phyloP scores from a whole-genome alignment of 2,797 vertebrate species.

The Botia kubotai region DNA sequence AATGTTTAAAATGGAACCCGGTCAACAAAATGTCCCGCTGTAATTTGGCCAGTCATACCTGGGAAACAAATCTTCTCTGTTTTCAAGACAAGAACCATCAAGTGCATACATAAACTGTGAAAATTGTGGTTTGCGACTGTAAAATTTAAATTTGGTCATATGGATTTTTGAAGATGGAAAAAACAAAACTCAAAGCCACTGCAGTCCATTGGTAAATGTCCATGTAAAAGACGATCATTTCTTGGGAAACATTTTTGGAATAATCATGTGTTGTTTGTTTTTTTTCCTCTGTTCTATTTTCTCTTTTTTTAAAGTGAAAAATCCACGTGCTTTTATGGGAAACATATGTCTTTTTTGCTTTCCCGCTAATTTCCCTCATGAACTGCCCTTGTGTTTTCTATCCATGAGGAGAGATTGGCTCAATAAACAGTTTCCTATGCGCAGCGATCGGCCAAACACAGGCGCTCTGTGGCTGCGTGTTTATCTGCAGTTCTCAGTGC shows the following conservation, averaged over 20 bases:
- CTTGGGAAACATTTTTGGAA: background rate
- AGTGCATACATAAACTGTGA: background rate
- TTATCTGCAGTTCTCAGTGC: constrained; percentile 55
- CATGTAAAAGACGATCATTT: background rate
- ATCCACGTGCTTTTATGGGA: constrained; percentile 25
- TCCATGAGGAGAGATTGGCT: constrained; percentile 58
- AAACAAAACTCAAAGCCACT: background rate
- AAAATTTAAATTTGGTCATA: background rate
- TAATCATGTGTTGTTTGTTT: constrained; percentile 1
- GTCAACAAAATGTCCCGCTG: background rate
- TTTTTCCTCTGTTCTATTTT: background rate
- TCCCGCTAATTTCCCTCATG: constrained; percentile 50
- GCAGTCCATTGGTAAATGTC: background rate
- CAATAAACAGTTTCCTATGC: constrained; percentile 59
- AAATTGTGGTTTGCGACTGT: background rate
- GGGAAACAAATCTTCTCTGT: constrained; percentile 22
- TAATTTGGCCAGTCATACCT: background rate
- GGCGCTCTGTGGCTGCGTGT: constrained; percentile 60
- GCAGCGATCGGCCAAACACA: constrained; percentile 53
- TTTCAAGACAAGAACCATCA: constrained; percentile 27
- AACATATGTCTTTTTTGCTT: constrained; percentile 43
- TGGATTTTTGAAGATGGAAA: background rate
- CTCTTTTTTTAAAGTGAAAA: background rate
- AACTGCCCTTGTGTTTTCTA: constrained; percentile 56
- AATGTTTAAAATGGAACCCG: background rate